Conservation (phyloP, 2,113 vertebrate genomes). For the Peromyscus polionotus region DNA sequence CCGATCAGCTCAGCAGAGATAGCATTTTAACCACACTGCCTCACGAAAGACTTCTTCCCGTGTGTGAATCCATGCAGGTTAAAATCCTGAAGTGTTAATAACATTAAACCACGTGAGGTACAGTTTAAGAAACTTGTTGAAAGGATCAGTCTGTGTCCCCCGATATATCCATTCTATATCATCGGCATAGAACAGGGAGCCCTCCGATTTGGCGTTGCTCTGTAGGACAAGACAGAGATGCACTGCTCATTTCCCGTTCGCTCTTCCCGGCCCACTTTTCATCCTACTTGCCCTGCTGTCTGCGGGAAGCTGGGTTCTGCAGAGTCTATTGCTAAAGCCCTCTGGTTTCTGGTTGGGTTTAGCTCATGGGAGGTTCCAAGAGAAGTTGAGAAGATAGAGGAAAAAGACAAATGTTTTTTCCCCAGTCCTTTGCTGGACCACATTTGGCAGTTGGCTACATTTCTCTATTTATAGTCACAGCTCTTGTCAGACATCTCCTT, state of each 20-base stretch:
- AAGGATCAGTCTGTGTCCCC: constrained; percentile 42
- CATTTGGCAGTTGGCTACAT: constrained; percentile 48
- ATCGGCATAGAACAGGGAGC: constrained; percentile 3
- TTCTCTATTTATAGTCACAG: constrained; percentile 67
- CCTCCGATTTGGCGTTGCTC: constrained; percentile 45
- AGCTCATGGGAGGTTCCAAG: neutral
- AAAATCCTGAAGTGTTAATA: constrained; percentile 63
- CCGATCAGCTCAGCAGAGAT: constrained; percentile 53
- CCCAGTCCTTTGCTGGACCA: constrained; percentile 24
- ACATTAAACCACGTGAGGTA: constrained; percentile 54
- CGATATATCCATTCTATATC: constrained; percentile 13
- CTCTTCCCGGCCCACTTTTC: constrained; percentile 9
- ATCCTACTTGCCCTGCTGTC: neutral
- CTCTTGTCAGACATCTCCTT: constrained; percentile 39
- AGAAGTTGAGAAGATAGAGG: constrained; percentile 23
- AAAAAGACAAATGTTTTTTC: constrained; percentile 44
- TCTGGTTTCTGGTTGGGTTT: constrained; percentile 38
- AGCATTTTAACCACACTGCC: constrained; percentile 62
- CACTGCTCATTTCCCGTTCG: constrained; percentile 27
- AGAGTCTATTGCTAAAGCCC: neutral
- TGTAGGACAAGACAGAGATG: neutral
- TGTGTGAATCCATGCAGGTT: constrained; percentile 64
- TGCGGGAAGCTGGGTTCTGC: neutral
- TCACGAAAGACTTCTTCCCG: constrained; percentile 63
- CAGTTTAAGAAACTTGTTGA: constrained; percentile 41